Evolutionary conservation across 2,888 invertebrate species (phyloP), one percentile per base, ranked within the genome.

Genomic region (Drosophila siamana): DNA sequence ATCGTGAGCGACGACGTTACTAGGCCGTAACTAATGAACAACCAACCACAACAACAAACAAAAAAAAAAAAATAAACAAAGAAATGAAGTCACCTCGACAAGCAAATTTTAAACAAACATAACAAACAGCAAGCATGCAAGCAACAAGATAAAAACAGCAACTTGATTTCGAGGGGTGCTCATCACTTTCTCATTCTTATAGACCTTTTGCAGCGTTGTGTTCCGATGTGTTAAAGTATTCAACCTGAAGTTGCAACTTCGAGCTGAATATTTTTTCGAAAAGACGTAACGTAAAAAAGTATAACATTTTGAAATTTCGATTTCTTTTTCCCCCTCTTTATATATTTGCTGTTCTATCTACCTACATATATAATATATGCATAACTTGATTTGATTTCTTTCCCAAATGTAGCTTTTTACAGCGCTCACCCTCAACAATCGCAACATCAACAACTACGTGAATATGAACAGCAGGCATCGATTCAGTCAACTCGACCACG

Each of bases 1-100:
- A 92, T 62, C 82, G 91, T 63, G 91, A 92, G 78, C 85, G 91
- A 72, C 88, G 92, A 65, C 91, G 92, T 69, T 92, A 92, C 84
- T 92, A 90, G 64, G 68, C 67, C 60, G 80, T 65, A 66, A 68
- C 61, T 57, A 59, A 54, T 56, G 43, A 79, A 54, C 55, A 26
- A 26, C 26, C 19, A 11, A 26, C 11, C 33, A 44, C 44, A 44
- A 44, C 69, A 55, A 72, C 75, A 78, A 74, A 63, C 78, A 75
- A 71, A 57, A 33, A 50, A n/a, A 68, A 76, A 76, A 76, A 66
- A 78, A 78, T 78, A 69, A 76, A 61, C 54, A 48, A 80, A 71
- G 59, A 70, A 78, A 68, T 77, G 63, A 74, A 63, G 73, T 74
- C 69, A 66, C 43, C 44, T 51, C 77, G 69, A 61, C 68, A 57